Conservation (phyloP, 2,888 invertebrate species). For the Onchidella celtica region DNA sequence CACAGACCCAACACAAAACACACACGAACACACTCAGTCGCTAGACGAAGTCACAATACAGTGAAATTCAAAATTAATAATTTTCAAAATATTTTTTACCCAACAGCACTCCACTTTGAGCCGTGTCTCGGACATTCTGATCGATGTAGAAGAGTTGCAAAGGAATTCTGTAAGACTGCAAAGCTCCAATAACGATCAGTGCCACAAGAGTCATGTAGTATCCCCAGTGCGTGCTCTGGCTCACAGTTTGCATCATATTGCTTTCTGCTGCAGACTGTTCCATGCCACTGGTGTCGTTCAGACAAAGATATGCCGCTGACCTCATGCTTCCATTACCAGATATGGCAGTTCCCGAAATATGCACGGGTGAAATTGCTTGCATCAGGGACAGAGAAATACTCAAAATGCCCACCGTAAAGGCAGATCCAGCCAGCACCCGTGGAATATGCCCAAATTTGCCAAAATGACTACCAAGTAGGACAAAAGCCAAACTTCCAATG, state of each 20-base stretch:
- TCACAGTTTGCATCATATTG: not conserved
- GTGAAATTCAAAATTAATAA: too few species aligned
- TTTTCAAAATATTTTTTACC: too few species aligned
- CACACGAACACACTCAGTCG: too few species aligned
- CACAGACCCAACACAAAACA: too few species aligned
- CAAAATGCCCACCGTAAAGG: constrained; percentile 11
- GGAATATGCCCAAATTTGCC: constrained; percentile 44
- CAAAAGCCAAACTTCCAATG: constrained; percentile 25
- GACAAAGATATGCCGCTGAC: not conserved
- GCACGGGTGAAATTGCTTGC: not conserved
- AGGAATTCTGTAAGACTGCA: not conserved
- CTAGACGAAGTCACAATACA: too few species aligned
- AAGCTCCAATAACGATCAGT: not conserved
- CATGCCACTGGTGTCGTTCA: not conserved
- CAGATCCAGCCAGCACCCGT: constrained; percentile 4
- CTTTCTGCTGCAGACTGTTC: not conserved
- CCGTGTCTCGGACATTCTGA: not conserved
- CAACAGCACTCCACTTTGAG: not conserved
- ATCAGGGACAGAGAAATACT: constrained; percentile 15
- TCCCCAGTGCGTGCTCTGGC: not conserved
- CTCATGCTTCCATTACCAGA: not conserved
- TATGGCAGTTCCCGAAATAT: not conserved
- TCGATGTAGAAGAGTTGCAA: not conserved
- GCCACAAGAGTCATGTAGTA: not conserved
- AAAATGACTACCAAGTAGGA: constrained; percentile 37